phyloP scores from a whole-genome alignment of 37 sponge, comb jelly and placozoan species.

The Ephydatia muelleri region DNA sequence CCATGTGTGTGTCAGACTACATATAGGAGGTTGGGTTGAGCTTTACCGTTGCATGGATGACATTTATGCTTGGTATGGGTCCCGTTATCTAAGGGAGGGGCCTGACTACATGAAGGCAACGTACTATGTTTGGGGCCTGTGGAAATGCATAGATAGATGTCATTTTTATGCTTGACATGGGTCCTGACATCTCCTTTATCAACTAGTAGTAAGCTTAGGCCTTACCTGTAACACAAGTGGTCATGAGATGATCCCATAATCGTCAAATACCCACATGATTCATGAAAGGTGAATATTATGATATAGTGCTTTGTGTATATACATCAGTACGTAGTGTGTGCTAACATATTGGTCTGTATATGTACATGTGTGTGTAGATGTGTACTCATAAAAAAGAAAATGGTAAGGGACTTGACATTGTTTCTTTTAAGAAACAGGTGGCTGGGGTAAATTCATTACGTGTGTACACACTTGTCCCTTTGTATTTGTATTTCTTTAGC shows the following conservation, averaged over 20 bases:
- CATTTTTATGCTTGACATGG: too few species aligned
- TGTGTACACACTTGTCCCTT: neutral
- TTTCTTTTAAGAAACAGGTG: neutral
- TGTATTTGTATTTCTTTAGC: constrained; percentile 1
- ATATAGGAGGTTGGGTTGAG: neutral
- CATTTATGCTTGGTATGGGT: constrained; percentile 1
- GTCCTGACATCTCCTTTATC: too few species aligned
- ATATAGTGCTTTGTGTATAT: constrained; percentile 1
- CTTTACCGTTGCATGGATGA: constrained; percentile 1
- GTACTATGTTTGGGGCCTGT: too few species aligned
- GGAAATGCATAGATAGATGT: too few species aligned
- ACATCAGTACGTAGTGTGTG: neutral
- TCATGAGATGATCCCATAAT: constrained; percentile 1
- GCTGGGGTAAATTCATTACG: constrained; percentile 1
- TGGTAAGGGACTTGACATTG: neutral
- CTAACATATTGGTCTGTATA: neutral
- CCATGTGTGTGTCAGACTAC: neutral
- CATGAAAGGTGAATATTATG: constrained; percentile 1
- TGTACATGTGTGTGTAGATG: neutral
- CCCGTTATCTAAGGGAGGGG: neutral
- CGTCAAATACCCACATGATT: constrained; percentile 1
- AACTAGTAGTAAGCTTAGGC: too few species aligned
- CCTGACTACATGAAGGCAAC: too few species aligned
- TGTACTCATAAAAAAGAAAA: constrained; percentile 1
- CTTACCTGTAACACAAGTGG: neutral